Conservation (phyloP, 53 echinoderm and acorn worm species). For the Luidia sarsii region DNA sequence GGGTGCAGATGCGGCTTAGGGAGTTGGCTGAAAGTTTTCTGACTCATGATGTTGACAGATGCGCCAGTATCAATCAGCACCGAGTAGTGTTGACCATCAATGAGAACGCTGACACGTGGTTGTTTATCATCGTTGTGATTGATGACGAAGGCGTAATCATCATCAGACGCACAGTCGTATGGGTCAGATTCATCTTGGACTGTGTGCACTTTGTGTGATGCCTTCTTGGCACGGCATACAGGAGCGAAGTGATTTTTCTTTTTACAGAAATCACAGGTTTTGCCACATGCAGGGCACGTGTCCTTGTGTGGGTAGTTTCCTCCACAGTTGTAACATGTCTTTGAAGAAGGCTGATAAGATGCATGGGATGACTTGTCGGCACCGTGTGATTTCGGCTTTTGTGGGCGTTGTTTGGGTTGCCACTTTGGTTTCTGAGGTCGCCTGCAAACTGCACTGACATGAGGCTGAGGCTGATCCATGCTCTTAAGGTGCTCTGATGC, state of each 20-base stretch:
- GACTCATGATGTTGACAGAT: conserved; percentile 12
- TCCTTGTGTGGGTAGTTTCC: conserved; percentile 19
- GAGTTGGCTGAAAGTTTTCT: neutral
- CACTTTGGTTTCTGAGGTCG: neutral
- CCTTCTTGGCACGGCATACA: conserved; percentile 25
- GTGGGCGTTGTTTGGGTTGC: neutral
- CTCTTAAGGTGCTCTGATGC: conserved; percentile 27
- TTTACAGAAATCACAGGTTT: conserved; percentile 49
- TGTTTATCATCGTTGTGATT: neutral
- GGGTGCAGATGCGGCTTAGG: neutral
- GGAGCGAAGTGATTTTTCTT: conserved; percentile 52
- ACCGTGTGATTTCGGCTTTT: neutral
- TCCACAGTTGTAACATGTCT: conserved; percentile 8
- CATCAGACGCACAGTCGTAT: neutral
- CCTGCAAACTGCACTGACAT: neutral
- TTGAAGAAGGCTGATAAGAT: too few relatives aligned
- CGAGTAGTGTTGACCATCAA: neutral
- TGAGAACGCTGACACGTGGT: conserved; percentile 4
- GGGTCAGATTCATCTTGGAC: neutral
- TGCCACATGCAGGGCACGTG: conserved; percentile 60
- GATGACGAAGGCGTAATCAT: conserved; percentile 11
- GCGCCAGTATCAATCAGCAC: conserved; percentile 52
- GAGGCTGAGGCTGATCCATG: neutral
- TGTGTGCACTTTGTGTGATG: neutral
- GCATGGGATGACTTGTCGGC: too few relatives aligned